Percentiles rank a stretch among this genome's conserved stretches.
These are phyloP conservation scores for Myathropa florea DNA, from an alignment of 2,888 invertebrate genomes.

Conservation along the genomic window DNA sequence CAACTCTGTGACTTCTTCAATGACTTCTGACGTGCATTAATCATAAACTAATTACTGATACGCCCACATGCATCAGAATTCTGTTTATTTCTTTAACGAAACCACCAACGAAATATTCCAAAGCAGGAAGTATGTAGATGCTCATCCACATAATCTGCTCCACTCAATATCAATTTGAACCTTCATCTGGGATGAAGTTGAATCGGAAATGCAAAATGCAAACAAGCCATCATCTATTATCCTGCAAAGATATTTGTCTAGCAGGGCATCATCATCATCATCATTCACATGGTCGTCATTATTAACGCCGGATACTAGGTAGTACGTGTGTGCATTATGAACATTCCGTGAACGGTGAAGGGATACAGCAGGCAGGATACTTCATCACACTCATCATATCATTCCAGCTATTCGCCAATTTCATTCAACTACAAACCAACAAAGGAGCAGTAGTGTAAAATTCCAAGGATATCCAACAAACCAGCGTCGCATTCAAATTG, in stretches of 20 bases:
- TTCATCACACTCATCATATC: slow-evolving; percentile 54
- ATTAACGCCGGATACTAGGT: slow-evolving; percentile 23
- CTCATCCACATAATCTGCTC: not conserved
- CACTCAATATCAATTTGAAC: not conserved
- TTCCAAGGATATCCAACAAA: slow-evolving; percentile 63
- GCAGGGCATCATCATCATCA: slow-evolving; percentile 22
- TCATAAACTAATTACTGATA: not conserved
- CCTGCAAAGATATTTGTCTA: slow-evolving; percentile 28
- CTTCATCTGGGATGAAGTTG: not conserved
- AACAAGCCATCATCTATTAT: slow-evolving; percentile 17
- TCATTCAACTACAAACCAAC: slow-evolving; percentile 52
- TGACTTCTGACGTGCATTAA: no score
- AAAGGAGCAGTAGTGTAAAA: slow-evolving; percentile 64
- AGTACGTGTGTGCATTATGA: slow-evolving; percentile 4
- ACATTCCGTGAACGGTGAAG: slow-evolving; percentile 20
- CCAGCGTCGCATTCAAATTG: slow-evolving; percentile 63
- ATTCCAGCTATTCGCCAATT: slow-evolving; percentile 54
- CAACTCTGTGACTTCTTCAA: not conserved
- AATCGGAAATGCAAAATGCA: slow-evolving; percentile 3
- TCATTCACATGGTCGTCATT: not conserved
- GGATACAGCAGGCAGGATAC: slow-evolving; percentile 21
- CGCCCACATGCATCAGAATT: not conserved
- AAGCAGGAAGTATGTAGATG: not conserved
- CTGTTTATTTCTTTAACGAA: not conserved
- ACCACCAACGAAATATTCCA: not conserved